Percentiles rank a stretch among this genome's conserved stretches.
These are phyloP conservation scores for Limnephilus rhombicus DNA, from an alignment of 2,888 invertebrate genomes.

Conservation along the genomic window DNA sequence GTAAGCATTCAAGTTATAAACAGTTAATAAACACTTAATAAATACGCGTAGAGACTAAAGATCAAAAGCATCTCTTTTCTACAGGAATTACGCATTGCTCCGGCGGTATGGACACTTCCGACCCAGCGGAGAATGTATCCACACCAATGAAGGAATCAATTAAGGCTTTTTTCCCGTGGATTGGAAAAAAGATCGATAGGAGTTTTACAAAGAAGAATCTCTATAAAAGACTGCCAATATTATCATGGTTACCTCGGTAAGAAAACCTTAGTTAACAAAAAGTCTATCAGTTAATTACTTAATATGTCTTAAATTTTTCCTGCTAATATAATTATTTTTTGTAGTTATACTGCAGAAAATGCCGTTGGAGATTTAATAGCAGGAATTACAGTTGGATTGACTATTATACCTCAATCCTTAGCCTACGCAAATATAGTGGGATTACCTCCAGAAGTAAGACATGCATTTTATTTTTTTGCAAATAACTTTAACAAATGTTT, in stretches of 20 bases:
- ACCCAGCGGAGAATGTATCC: background rate
- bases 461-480: background rate
- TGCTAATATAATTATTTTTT: constrained; percentile 44
- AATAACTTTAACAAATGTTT: background rate
- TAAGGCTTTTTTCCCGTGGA: constrained; percentile 69
- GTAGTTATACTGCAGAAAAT: constrained; percentile 81
- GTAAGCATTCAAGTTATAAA: background rate
- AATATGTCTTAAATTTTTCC: background rate
- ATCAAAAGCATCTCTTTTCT: background rate
- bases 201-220: constrained; percentile 83
- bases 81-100: background rate
- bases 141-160: constrained; percentile 56
- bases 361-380: constrained; percentile 93
- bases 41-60: background rate
- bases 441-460: constrained; percentile 82
- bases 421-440: constrained; percentile 90
- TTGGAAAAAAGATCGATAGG: constrained; percentile 74
- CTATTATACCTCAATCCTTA: constrained; percentile 94
- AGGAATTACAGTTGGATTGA: constrained; percentile 93
- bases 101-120: background rate
- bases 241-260: constrained; percentile 85
- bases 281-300: background rate
- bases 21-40: background rate
- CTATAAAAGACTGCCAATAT: constrained; percentile 85
- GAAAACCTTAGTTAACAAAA: constrained; percentile 61